A percentile compares a stretch with the other conserved stretches of the same genome.
Evolutionary conservation across 2,113 vertebrate genomes (phyloP).

Genomic region (Malurus alboscapulatus): DNA sequence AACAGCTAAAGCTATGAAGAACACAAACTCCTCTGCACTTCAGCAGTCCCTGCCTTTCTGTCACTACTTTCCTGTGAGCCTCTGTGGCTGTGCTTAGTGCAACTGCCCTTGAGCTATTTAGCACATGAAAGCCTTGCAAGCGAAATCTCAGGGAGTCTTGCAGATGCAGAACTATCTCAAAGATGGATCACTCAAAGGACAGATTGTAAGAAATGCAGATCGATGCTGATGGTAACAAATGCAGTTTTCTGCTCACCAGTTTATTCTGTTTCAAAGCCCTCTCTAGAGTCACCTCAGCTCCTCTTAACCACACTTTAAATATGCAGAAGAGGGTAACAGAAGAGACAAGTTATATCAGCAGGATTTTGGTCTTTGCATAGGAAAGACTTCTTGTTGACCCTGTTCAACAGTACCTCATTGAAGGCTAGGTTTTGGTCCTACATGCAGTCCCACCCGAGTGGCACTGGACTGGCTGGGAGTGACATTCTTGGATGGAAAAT

Average conservation of each 20-base stretch:
- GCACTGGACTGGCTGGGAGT: background rate
- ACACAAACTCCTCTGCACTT: background rate
- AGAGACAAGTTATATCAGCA: background rate
- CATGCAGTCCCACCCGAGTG: background rate
- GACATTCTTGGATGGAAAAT: background rate
- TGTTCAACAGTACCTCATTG: background rate
- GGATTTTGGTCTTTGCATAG: background rate
- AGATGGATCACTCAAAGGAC: background rate
- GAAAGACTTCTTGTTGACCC: background rate
- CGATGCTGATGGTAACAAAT: background rate
- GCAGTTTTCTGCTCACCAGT: background rate
- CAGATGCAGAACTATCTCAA: background rate
- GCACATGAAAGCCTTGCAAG: background rate
- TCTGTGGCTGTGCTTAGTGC: background rate
- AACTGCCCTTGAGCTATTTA: background rate
- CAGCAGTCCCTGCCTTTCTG: background rate
- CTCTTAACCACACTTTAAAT: background rate
- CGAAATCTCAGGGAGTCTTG: background rate
- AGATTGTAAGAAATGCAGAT: background rate
- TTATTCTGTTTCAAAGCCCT: background rate
- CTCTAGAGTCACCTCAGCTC: fast-evolving
- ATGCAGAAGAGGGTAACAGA: background rate
- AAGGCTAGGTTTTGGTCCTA: background rate
- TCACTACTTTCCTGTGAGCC: background rate
- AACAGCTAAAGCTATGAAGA: background rate